Percentiles rank a stretch among this genome's conserved stretches.
phyloP scores from a whole-genome alignment of 1,140 invertebrate species.

The Macrotrachela quadricornifera region DNA sequence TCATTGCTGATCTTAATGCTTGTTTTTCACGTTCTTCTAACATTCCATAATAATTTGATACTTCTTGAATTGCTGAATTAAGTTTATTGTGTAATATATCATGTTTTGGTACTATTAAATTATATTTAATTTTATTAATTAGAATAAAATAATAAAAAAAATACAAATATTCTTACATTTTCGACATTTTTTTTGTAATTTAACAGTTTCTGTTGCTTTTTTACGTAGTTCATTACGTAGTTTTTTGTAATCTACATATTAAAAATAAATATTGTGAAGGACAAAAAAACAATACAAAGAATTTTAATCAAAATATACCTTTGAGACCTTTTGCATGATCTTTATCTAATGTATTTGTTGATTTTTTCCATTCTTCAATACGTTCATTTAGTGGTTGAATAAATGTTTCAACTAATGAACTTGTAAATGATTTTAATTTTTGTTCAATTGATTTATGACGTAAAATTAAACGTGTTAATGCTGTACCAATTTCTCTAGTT shows the following conservation, averaged over 20 bases:
- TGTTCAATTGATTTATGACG: constrained; percentile 77
- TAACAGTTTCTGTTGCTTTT: constrained; percentile 60
- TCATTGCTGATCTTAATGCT: neutral
- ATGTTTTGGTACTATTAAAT: constrained; percentile 21
- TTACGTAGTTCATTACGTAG: constrained; percentile 68
- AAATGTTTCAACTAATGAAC: constrained; percentile 37
- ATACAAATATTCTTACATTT: constrained; percentile 14
- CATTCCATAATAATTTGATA: neutral
- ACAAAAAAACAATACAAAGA: neutral
- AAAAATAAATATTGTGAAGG: neutral
- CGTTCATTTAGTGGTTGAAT: constrained; percentile 64
- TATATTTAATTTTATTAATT: neutral
- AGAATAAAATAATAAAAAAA: constrained; percentile 8
- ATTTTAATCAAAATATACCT: neutral
- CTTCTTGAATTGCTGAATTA: neutral
- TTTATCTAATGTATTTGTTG: constrained; percentile 56
- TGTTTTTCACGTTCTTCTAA: neutral
- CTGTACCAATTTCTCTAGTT: constrained; percentile 81
- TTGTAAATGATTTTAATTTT: constrained; percentile 70
- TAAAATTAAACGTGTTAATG: constrained; percentile 71
- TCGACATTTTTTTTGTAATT: constrained; percentile 56
- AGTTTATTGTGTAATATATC: constrained; percentile 40
- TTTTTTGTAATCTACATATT: constrained; percentile 55
- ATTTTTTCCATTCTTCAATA: constrained; percentile 67
- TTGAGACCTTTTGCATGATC: constrained; percentile 51